A percentile compares a stretch with the other conserved stretches of the same genome.
These are phyloP conservation scores for Astreopora myriophthalma DNA, from an alignment of 64 coral and sea anemone genomes.

Conservation along the genomic window DNA sequence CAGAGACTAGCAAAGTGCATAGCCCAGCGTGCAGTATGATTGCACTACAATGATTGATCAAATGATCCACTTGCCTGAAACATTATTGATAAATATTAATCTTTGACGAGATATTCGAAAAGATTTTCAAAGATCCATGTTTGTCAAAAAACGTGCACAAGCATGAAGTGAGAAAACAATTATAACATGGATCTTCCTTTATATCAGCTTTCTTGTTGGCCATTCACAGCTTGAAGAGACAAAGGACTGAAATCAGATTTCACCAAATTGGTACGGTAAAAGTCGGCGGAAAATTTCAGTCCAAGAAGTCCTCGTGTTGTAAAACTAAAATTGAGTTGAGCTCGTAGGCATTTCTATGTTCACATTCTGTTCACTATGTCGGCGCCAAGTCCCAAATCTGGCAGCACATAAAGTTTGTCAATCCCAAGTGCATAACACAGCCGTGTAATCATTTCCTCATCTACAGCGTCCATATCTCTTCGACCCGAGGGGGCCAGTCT, in stretches of 20 bases:
- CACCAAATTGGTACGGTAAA: background rate
- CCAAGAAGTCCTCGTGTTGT: too few species aligned
- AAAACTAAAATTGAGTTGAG: too few species aligned
- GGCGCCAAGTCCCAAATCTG: conserved; percentile 25
- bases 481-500: conserved; percentile 21
- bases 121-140: background rate
- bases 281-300: background rate
- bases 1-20: too few species aligned
- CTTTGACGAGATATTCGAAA: background rate
- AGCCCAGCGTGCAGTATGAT: background rate
- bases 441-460: conserved; percentile 36
- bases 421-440: conserved; percentile 16
- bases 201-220: background rate
- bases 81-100: background rate
- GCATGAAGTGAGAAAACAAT: background rate
- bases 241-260: background rate
- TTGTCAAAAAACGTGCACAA: background rate
- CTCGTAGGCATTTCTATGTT: background rate
- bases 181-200: background rate
- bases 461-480: conserved; percentile 28
- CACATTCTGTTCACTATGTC: conserved; percentile 24
- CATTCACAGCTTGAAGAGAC: background rate
- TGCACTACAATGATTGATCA: background rate
- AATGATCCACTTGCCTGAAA: background rate
- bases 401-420: conserved; percentile 23